Conservation (phyloP, 1,140 invertebrate species). For the Cydia splendana region DNA sequence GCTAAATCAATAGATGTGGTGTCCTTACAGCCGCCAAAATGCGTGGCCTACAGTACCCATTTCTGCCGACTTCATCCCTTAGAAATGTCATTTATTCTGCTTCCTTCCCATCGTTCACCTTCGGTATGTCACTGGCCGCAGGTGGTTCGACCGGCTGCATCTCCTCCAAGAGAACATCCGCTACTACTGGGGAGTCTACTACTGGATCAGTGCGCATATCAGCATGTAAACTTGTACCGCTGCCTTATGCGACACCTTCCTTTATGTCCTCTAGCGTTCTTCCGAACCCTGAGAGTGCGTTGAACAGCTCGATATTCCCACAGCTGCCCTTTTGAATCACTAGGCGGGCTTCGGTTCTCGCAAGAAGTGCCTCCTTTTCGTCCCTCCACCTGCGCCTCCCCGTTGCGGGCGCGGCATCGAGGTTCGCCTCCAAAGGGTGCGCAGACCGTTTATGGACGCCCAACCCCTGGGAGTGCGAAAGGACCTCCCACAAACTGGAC, state of each 20-base stretch:
- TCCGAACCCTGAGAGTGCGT: conserved; percentile 29
- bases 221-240: background rate
- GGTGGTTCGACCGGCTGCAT: no score
- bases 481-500: no score
- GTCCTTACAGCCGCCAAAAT: no score
- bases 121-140: no score
- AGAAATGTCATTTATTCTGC: no score
- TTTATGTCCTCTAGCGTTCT: conserved; percentile 38
- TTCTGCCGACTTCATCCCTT: no score
- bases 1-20: no score
- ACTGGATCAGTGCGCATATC: background rate
- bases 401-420: background rate
- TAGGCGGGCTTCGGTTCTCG: background rate
- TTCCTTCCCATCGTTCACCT: background rate
- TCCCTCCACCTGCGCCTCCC: background rate
- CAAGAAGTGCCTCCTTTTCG: background rate
- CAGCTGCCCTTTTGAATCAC: background rate
- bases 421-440: background rate
- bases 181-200: background rate
- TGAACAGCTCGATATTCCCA: background rate
- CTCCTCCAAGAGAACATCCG: background rate
- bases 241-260: conserved; percentile 37
- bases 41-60: no score
- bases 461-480: background rate
- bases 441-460: background rate